Evolutionary conservation across 1,140 invertebrate genomes (phyloP).

Genomic region (Globodera ellingtonae): DNA sequence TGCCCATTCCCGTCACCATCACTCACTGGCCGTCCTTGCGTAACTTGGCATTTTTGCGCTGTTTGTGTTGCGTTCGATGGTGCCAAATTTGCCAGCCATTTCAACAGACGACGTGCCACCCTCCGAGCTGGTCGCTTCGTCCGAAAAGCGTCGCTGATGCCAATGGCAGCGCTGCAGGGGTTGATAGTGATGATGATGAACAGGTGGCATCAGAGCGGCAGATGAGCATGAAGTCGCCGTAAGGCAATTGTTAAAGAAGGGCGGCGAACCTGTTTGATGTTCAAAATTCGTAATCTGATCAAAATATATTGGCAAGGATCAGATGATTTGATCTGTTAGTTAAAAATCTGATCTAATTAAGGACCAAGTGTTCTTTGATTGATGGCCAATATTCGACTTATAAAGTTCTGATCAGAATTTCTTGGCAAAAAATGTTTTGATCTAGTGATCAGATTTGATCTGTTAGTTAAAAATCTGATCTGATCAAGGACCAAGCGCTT

Average conservation of each 20-base stretch:
- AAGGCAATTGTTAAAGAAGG: not conserved
- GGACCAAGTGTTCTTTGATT: no score
- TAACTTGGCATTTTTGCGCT: constrained; percentile 21
- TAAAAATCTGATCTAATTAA: no score
- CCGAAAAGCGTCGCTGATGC: constrained; percentile 4
- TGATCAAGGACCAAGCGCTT: no score
- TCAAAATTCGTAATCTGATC: not conserved
- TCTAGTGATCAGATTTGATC: no score
- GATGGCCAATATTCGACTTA: no score
- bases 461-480: no score
- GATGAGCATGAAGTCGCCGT: not conserved
- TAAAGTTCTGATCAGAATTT: no score
- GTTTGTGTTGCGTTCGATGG: not conserved
- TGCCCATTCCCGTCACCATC: not conserved
- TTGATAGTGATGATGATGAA: not conserved
- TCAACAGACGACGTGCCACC: not conserved
- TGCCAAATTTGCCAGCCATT: not conserved
- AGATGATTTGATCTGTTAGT: no score
- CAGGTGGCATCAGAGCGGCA: not conserved
- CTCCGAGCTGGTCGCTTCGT: not conserved
- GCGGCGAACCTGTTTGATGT: not conserved
- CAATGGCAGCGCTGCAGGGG: not conserved
- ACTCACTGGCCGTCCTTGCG: constrained; percentile 31
- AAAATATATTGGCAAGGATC: no score
- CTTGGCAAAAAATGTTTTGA: no score